Base-by-base conservation (phyloP, 2,888 invertebrate genomes). In the Agrotis exclamationis region DNA sequence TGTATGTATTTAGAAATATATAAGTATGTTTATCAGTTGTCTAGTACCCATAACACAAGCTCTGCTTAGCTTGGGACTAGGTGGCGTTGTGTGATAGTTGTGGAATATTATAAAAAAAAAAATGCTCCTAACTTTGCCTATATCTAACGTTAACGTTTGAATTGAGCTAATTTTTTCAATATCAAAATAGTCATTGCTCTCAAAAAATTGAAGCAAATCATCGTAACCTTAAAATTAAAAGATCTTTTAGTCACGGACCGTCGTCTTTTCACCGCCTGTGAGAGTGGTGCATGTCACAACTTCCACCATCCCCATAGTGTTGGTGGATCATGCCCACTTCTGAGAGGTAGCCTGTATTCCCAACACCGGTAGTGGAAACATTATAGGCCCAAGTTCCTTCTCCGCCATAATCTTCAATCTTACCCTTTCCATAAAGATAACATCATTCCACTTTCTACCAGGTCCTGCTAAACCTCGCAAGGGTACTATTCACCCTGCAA, bases 401-500 rank as follows among this genome's bases (percentile, higher is more conserved):
- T 24, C 1, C 53, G 16, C 22, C 22, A 51, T 51, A 22, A 51
- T 5, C 22, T 16, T 53, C 2, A 4, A 50, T 50, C 22, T 16
- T 7, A 16, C 51, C 7, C 45, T 14, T 2, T 14, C 45, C 45
- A 45, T 5, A 16, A 45, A 45, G 0, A 16, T 45, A 54, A 28
- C 54, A 3, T 54, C 1, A 18, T 18, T 54, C 13, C 54, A n/a
- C 28, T 54, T 6, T 6, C 28, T 5, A 28, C 2, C 88, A 97
- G 97, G 97, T 98, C 73, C 94, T 99, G 74, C 96, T 99, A 74
- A 98, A 98, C 94, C 96, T 99, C 82, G 99, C 98, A 18, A 96
- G 98, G 81, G 98, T 99, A 33, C 93, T 99, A 64, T 98, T 98
- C 93, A 98, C 98, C 81, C 97, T 98, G 72, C 98, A 98, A 91